Conservation (phyloP, 2,797 vertebrate species). For the Falco concolor region DNA sequence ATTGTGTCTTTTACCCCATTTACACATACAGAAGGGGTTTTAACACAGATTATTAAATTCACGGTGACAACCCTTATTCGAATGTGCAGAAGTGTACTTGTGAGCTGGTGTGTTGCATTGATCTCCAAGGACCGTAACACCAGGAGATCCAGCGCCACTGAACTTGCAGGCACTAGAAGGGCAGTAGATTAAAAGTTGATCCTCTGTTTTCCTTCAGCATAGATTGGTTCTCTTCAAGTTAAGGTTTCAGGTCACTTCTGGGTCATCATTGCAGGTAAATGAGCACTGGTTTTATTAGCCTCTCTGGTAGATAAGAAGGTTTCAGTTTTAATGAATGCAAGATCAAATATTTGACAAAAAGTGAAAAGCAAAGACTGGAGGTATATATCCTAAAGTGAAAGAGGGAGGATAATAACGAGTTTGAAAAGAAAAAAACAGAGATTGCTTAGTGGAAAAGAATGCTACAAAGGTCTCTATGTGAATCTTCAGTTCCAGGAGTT, state of each 20-base stretch:
- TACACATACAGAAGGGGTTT: neutral
- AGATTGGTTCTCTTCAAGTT: neutral
- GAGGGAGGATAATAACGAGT: neutral
- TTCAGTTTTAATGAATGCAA: constrained; percentile 43
- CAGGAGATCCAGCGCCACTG: neutral
- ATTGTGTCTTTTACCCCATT: neutral
- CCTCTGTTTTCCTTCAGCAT: neutral
- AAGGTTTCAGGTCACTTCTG: constrained; percentile 52
- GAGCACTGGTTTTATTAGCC: constrained; percentile 55
- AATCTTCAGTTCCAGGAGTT: neutral
- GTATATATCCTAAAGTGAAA: neutral
- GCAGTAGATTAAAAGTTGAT: neutral
- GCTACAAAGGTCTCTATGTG: neutral
- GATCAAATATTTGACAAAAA: constrained; percentile 68
- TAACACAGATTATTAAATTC: neutral
- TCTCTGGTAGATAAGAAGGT: constrained; percentile 56
- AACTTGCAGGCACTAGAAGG: neutral
- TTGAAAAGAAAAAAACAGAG: neutral
- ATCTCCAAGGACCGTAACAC: neutral
- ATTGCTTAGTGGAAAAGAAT: neutral
- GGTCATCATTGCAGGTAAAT: constrained; percentile 30
- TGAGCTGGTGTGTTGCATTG: neutral
- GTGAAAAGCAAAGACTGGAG: constrained; percentile 64
- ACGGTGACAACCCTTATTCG: neutral
- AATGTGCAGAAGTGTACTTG: neutral